phyloP scores from a whole-genome alignment of 1,140 invertebrate species.

The Rhyzopertha dominica region DNA sequence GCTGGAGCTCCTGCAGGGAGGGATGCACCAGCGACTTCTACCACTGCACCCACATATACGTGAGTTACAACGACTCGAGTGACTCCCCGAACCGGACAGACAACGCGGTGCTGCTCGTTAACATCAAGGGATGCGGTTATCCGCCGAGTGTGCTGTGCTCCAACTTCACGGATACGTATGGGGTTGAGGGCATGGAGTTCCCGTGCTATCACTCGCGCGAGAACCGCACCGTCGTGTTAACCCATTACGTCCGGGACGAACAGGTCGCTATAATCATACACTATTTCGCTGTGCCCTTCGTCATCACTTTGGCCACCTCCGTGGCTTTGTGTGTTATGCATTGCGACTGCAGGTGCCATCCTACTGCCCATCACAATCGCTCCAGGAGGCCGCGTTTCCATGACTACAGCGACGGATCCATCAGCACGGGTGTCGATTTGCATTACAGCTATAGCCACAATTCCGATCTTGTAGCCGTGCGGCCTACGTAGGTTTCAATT shows the following conservation, averaged over 20 bases:
- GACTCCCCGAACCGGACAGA: conserved; percentile 45
- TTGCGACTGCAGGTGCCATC: conserved; percentile 52
- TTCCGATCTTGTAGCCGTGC: conserved; percentile 11
- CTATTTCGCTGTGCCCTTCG: conserved; percentile 75
- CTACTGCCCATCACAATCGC: conserved; percentile 17
- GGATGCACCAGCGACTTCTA: conserved; percentile 85
- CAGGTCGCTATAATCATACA: conserved; percentile 74
- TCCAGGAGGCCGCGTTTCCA: conserved; percentile 10
- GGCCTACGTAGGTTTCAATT: not conserved
- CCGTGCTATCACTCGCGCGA: conserved; percentile 79
- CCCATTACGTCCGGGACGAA: conserved; percentile 71
- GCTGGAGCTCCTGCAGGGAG: conserved; percentile 80
- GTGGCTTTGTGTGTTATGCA: conserved; percentile 78
- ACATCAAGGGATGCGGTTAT: conserved; percentile 85
- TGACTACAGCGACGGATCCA: conserved; percentile 19
- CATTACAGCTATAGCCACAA: conserved; percentile 14
- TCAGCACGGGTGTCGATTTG: conserved; percentile 17
- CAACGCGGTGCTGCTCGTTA: conserved; percentile 67
- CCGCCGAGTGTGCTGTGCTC: conserved; percentile 78
- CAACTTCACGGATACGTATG: conserved; percentile 73
- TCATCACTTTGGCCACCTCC: conserved; percentile 74
- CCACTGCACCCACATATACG: conserved; percentile 79
- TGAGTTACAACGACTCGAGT: conserved; percentile 60
- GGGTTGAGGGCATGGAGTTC: conserved; percentile 69
- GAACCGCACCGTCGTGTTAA: conserved; percentile 74